Evolutionary conservation across 2,113 vertebrate genomes (phyloP).

Genomic region (Megalops atlanticus): DNA sequence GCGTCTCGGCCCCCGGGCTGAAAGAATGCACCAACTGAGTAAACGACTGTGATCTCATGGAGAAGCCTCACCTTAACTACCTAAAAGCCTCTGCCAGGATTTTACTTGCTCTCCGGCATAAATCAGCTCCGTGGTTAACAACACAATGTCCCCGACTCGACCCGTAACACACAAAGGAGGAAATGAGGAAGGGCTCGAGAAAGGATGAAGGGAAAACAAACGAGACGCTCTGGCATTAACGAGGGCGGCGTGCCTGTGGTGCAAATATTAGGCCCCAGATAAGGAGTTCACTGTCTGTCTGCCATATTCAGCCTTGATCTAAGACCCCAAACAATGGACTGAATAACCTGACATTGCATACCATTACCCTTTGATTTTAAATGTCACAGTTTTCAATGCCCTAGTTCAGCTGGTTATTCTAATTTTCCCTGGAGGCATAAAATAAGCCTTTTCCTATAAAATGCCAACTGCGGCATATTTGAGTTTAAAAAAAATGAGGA

Average conservation of each 20-base stretch:
- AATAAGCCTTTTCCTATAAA: conserved; percentile 49
- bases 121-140: neutral
- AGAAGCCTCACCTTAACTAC: conserved; percentile 1
- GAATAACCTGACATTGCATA: conserved; percentile 59
- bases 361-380: conserved; percentile 76
- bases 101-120: neutral
- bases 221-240: neutral
- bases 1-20: neutral
- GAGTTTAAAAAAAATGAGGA: conserved; percentile 20
- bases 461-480: conserved; percentile 49
- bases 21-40: neutral
- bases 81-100: neutral
- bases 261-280: conserved; percentile 13
- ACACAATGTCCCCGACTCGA: neutral
- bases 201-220: neutral
- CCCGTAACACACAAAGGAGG: neutral
- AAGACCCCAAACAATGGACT: conserved; percentile 55
- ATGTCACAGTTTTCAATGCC: conserved; percentile 68
- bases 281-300: conserved; percentile 10
- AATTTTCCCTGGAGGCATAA: conserved; percentile 45
- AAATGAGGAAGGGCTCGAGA: conserved; percentile 2
- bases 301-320: conserved; percentile 46
- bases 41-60: neutral
- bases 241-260: neutral
- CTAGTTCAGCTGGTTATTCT: conserved; percentile 60